Base-by-base conservation (phyloP, 2,888 invertebrate species). In the Phyllotreta cruciferae region DNA sequence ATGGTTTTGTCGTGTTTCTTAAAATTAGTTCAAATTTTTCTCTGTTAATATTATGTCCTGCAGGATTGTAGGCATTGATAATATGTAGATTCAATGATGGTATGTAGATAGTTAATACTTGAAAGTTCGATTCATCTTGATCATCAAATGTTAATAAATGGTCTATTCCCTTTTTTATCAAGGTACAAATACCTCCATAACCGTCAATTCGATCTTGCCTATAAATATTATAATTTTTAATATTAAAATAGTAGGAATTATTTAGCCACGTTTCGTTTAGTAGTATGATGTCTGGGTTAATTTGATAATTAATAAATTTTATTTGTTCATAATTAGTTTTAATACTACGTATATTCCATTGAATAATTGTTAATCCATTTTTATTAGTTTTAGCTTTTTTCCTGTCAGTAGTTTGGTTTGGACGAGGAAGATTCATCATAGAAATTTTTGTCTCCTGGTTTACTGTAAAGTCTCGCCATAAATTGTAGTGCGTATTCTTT, bases 181-280 rank as follows among this genome's bases (percentile, higher is more conserved):
- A 13, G 14, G 54, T 54, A 9, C 37, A 39, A 0, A 54, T 54
- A 35, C 41, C 54, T 10, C 54, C 54, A 11, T 54, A 53, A n/a
- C 54, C 54, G n/a, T 39, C 41, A 3, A 6, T 54, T 54, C 54
- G 13, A 7, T 54, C 54, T n/a, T 54, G 54, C 14, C 41, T 54
- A 6, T 6, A 54, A 8, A 54, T 11, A 14, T n/a, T 39, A 41
- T 54, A 39, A 10, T n/a, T 37, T 54, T 38, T 39, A 10, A 54
- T 38, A 6, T 54, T 53, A 37, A 53, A 53, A 6, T 11, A 24
- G n/a, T 6, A 5, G 8, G 13, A 14, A 4, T 45, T 24, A 11
- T 47, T 14, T 35, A 47, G 24, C 24, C 47, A 47, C n/a, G 24
- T 47, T 47, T 47, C 47, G 3, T 47, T 47, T 35, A 47, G 9